A percentile compares a stretch with the other conserved stretches of the same genome.
phyloP scores from a whole-genome alignment of 2,797 vertebrate species.

The Muraenolepis orangiensis region DNA sequence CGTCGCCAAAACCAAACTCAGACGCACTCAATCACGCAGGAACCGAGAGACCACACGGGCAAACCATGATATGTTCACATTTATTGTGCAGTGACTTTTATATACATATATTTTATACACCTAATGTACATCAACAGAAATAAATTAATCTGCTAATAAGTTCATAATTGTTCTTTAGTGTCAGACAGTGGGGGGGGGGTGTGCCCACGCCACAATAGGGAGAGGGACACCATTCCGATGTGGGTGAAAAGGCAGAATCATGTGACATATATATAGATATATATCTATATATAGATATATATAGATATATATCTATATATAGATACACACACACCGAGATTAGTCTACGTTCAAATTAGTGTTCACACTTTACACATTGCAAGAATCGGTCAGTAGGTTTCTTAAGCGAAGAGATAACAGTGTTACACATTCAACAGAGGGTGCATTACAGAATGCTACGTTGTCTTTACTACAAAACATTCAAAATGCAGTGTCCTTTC shows the following conservation, averaged over 20 bases:
- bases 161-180: slow-evolving; percentile 59
- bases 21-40: neutral
- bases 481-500: neutral
- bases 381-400: slow-evolving; percentile 58
- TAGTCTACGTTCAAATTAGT: slow-evolving; percentile 48
- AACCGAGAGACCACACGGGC: slow-evolving; percentile 42
- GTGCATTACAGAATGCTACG: slow-evolving; percentile 12
- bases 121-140: slow-evolving; percentile 75
- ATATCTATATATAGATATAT: no score
- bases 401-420: slow-evolving; percentile 30
- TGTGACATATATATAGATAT: slow-evolving; percentile 37
- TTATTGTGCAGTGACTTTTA: slow-evolving; percentile 78
- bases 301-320: no score
- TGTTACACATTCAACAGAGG: slow-evolving; percentile 19
- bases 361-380: slow-evolving; percentile 45
- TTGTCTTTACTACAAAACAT: slow-evolving; percentile 14
- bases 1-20: slow-evolving; percentile 13
- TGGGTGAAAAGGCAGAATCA: slow-evolving; percentile 57
- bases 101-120: slow-evolving; percentile 76
- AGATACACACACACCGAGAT: slow-evolving; percentile 14
- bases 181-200: slow-evolving; percentile 53
- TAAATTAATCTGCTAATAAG: slow-evolving; percentile 73
- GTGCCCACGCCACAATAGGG: slow-evolving; percentile 38
- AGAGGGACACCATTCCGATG: slow-evolving; percentile 43
- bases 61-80: slow-evolving; percentile 70